Conservation (phyloP, 2,888 invertebrate genomes). For the Germaria angustata region DNA sequence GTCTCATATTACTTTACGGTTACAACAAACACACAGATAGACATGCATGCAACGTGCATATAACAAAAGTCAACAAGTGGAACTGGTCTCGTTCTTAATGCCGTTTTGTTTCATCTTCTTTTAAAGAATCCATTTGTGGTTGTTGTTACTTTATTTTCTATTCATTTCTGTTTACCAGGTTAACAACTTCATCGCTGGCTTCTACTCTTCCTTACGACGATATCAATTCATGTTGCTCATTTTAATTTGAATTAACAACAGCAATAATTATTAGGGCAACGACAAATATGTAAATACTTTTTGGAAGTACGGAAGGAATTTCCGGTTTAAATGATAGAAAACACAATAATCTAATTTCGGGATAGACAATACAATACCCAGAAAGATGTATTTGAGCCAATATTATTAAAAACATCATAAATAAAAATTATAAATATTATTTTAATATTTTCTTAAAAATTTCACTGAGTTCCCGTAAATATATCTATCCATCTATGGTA, state of each 20-base stretch:
- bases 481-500: neutral
- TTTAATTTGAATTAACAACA: constrained; percentile 20
- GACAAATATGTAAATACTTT: no score
- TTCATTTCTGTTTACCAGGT: constrained; percentile 42
- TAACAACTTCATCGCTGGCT: constrained; percentile 40
- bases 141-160: constrained; percentile 12
- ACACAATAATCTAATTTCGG: no score
- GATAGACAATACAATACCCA: no score
- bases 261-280: no score
- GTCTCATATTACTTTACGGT: constrained; percentile 38
- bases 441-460: neutral
- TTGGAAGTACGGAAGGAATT: no score
- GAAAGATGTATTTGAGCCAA: no score
- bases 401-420: no score
- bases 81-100: constrained; percentile 59
- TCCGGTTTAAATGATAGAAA: no score
- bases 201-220: neutral
- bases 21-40: constrained; percentile 4
- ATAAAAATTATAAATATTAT: no score
- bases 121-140: neutral
- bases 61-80: constrained; percentile 52
- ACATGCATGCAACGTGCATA: neutral
- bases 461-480: neutral
- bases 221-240: constrained; percentile 40
- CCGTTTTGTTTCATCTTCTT: constrained; percentile 48